Evolutionary conservation across 2,888 invertebrate species (phyloP), one percentile per base, ranked within the genome.

Genomic region (Melieria picta): DNA sequence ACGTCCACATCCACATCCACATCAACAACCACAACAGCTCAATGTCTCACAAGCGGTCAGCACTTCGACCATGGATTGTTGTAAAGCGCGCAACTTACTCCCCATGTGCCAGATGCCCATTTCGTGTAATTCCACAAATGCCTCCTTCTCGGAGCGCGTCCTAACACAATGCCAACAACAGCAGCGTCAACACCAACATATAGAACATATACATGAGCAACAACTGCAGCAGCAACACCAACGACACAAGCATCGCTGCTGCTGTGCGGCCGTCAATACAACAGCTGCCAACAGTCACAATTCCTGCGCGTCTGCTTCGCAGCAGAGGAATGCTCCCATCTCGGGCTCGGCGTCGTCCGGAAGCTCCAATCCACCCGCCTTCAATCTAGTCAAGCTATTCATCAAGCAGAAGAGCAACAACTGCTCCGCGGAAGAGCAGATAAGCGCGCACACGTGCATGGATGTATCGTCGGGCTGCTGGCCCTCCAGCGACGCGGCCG

Each of bases 401-500:
- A 95, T 96, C 90, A 95, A 95, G 85, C 95, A 95, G 83, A 94
- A 94, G 85, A 94, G 94, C 84, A 91, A 91, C 88, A 82, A 79
- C 76, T 83, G 81, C 74, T 93, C 94, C 77, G 92, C 91, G 69
- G 84, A 85, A 69, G 78, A 79, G 3, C 84, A 83, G 57, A 77
- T 81, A 4, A 81, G 84, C 67, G 79, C 79, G 11, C 82, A 83
- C 52, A 92, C 91, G 79, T 91, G 91, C 69, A 91, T 93, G 89
- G 94, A 94, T 84, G 93, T 94, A 77, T 90, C 94, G 58, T 93
- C 93, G 2, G 92, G 94, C 79, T 93, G 93, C 82, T 94, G 94
- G 94, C 93, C 93, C 4, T 85, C 87, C 5, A 86, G 86, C 74
- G 85, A 86, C 71, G 87, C 83, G 9, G 83, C 82, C 16, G 81